phyloP scores from a whole-genome alignment of 2,888 invertebrate species.

The Diaperis boleti region DNA sequence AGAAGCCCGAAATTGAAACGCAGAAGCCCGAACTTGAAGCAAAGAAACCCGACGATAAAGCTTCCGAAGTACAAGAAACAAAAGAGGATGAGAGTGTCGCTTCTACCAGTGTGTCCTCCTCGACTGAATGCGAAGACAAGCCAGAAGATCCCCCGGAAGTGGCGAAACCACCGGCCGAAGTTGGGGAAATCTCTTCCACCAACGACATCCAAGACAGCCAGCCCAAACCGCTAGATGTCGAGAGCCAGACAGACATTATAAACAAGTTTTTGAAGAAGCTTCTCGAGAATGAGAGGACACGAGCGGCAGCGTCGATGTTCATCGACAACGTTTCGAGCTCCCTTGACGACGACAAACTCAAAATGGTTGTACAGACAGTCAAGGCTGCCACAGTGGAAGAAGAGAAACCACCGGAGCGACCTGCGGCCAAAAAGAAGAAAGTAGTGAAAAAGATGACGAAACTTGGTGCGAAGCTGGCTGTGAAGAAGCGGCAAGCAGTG shows the following conservation, averaged over 20 bases:
- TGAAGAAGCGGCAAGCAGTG: conserved; percentile 9
- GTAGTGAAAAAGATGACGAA: conserved; percentile 3
- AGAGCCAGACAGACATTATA: conserved; percentile 31
- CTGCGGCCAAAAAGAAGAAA: background rate
- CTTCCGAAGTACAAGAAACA: background rate
- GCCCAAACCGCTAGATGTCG: conserved; percentile 15
- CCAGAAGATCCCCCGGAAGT: background rate
- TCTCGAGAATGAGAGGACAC: conserved; percentile 32
- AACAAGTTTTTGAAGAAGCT: conserved; percentile 38
- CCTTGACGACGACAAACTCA: conserved; percentile 37
- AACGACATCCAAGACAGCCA: conserved; percentile 41
- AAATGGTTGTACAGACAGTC: conserved; percentile 34
- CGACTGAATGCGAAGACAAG: conserved; percentile 18
- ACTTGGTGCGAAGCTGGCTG: background rate
- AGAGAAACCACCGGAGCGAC: background rate
- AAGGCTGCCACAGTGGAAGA: conserved; percentile 20
- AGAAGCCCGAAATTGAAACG: background rate
- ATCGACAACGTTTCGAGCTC: conserved; percentile 40
- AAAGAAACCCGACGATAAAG: too few species aligned
- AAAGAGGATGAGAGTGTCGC: conserved; percentile 15
- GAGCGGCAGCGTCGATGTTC: conserved; percentile 32
- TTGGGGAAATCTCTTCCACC: conserved; percentile 39
- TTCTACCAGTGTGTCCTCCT: conserved; percentile 22
- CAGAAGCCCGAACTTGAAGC: conserved; percentile 2
- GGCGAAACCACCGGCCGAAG: conserved; percentile 11